A percentile compares a stretch with the other conserved stretches of the same genome.
These are phyloP conservation scores for Morone chrysops DNA, from an alignment of 2,113 vertebrate species.

Conservation along the genomic window DNA sequence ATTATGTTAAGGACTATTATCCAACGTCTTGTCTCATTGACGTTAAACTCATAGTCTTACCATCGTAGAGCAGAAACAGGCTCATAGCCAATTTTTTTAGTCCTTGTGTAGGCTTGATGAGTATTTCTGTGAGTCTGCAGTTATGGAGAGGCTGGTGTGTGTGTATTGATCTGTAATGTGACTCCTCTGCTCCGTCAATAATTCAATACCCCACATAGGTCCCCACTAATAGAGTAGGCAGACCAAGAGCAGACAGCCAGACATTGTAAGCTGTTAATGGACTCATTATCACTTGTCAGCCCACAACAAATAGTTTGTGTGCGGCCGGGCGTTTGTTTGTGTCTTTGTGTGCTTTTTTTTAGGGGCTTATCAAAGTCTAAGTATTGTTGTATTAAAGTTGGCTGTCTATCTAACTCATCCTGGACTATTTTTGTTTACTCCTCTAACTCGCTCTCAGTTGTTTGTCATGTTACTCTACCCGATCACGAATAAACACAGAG, in stretches of 20 bases:
- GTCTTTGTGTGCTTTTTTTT: neutral
- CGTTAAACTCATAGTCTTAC: neutral
- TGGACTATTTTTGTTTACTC: neutral
- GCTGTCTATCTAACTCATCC: neutral
- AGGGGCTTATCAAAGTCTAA: neutral
- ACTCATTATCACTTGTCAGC: constrained; percentile 42
- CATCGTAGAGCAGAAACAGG: neutral
- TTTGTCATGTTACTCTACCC: neutral
- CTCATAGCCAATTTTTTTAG: neutral
- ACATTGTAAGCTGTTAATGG: constrained; percentile 40
- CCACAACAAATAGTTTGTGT: constrained; percentile 18
- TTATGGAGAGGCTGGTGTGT: constrained; percentile 32
- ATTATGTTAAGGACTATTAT: neutral
- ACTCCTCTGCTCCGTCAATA: constrained; percentile 48
- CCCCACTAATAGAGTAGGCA: constrained; percentile 21
- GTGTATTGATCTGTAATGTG: constrained; percentile 63
- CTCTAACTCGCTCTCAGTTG: neutral
- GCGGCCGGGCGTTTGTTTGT: neutral
- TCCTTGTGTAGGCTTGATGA: neutral
- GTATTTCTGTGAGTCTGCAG: constrained; percentile 11
- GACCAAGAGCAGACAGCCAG: constrained; percentile 32
- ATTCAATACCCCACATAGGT: constrained; percentile 29
- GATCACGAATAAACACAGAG: neutral
- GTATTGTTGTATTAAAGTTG: constrained; percentile 10
- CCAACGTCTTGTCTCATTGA: constrained; percentile 12